Conservation (phyloP, 2,888 invertebrate species). For the Carterocephalus palaemon region DNA sequence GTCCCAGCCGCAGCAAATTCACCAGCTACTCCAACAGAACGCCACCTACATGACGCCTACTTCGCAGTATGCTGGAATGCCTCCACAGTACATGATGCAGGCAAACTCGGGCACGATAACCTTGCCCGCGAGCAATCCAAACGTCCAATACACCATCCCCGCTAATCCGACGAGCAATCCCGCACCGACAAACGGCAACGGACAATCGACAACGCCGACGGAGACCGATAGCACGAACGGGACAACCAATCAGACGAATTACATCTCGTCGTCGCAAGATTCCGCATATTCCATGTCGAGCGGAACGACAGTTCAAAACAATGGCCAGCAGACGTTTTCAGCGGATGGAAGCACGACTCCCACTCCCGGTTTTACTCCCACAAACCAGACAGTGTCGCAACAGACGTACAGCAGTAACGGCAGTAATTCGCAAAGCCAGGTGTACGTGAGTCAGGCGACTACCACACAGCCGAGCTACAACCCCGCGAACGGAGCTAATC, state of each 20-base stretch:
- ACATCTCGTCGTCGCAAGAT: slow-evolving; percentile 69
- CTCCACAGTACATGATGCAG: slow-evolving; percentile 68
- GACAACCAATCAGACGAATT: slow-evolving; percentile 56
- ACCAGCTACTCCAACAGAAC: slow-evolving; percentile 60
- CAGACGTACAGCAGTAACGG: slow-evolving; percentile 56
- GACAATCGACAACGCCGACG: slow-evolving; percentile 43
- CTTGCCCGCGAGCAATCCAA: slow-evolving; percentile 52
- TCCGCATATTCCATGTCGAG: slow-evolving; percentile 49
- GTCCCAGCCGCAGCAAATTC: slow-evolving; percentile 53
- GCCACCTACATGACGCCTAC: slow-evolving; percentile 59
- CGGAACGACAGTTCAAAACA: slow-evolving; percentile 43
- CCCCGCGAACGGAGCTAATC: slow-evolving; percentile 53
- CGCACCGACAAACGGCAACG: slow-evolving; percentile 52
- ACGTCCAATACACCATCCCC: slow-evolving; percentile 59
- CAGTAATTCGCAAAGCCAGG: slow-evolving; percentile 40
- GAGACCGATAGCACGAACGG: slow-evolving; percentile 55
- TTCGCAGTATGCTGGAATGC: slow-evolving; percentile 58
- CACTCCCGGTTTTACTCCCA: slow-evolving; percentile 44
- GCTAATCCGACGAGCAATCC: slow-evolving; percentile 45
- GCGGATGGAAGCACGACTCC: slow-evolving; percentile 52
- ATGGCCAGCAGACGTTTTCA: slow-evolving; percentile 48
- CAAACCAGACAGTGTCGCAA: slow-evolving; percentile 47
- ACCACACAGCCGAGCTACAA: slow-evolving; percentile 54
- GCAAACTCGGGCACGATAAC: slow-evolving; percentile 50
- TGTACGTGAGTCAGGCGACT: slow-evolving; percentile 48